phyloP scores from a whole-genome alignment of 1,140 invertebrate species.

The Piezodorus guildinii region DNA sequence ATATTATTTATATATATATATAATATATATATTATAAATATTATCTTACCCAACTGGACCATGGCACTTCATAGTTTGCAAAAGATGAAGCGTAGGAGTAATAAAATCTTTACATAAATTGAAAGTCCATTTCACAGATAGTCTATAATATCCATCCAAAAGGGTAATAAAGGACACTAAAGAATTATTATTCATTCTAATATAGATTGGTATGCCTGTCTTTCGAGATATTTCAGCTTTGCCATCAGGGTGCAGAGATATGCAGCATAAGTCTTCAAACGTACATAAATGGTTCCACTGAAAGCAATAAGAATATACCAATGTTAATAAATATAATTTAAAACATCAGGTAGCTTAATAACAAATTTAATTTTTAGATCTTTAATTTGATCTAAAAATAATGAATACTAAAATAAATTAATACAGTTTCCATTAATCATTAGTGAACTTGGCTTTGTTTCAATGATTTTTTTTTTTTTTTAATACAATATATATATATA shows the following conservation, averaged over 20 bases:
- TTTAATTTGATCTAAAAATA: no score
- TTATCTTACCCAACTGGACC: constrained; percentile 68
- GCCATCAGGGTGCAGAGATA: constrained; percentile 50
- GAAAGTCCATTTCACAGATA: constrained; percentile 79
- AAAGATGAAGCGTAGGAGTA: constrained; percentile 59
- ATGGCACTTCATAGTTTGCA: constrained; percentile 69
- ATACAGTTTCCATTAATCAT: no score
- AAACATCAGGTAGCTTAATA: no score
- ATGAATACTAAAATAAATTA: no score
- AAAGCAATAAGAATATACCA: constrained; percentile 29
- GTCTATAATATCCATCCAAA: constrained; percentile 77
- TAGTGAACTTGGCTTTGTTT: no score
- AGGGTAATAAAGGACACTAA: constrained; percentile 71
- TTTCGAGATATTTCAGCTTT: constrained; percentile 65
- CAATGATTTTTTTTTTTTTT: no score
- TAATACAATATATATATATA: no score
- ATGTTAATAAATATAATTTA: no score
- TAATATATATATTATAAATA: no score
- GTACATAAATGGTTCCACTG: constrained; percentile 62
- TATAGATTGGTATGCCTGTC: constrained; percentile 63
- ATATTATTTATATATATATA: no score
- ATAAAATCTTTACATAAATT: constrained; percentile 69
- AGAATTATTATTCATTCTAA: constrained; percentile 49
- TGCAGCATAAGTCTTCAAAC: constrained; percentile 70
- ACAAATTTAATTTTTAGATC: no score